Base-by-base conservation (phyloP, 2,888 invertebrate genomes). In the Tuberolachnus salignus region DNA sequence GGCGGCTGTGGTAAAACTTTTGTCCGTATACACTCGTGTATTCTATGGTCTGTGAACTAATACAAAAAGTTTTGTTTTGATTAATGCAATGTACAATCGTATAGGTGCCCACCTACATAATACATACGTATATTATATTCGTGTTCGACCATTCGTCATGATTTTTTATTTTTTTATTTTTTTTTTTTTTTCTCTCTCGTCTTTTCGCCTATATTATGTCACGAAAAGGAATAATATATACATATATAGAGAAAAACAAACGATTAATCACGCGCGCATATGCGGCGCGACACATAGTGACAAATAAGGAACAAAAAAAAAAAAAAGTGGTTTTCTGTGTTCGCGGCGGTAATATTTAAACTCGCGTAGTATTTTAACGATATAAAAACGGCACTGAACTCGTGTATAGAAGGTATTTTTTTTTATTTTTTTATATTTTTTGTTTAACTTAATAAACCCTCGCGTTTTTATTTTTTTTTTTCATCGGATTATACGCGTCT, bases 31-130 rank as follows among this genome's bases (percentile, higher is more conserved):
- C 44, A 8, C 16, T 10, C 26, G 6, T 23, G 34, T 63, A 51
- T 14, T 63, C 11, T 42, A 1, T 14, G 34, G 16, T 21, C 49
- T 61, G 10, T 16, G 21, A 63, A 63, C 14, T 21, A 73, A 42
- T 51, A 73, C 14, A 73, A 63, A 63, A 63, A 61, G 21, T 63
- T 63, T 63, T 49, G 14, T 26, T 59, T 59, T 73, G 73, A 73
- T 73, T 73, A 73, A 72, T 72, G 72, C 51, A 73, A 63, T 42
- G 21, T 21, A 11, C 42, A 34, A 61, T 61, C 34, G 11, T 61
- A 51, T 34, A 63, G 34, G 34, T 34, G 6, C 34, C 34, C 6
- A 34, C 34, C 3, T 34, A 34, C 34, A 4, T 3, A 10, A 66
- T 13, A 16, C 66, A n/a, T 26, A 16, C 3, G 4, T n/a, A n/a